Percentiles rank a stretch among this genome's conserved stretches.
phyloP scores from a whole-genome alignment of 1,140 invertebrate species.

The Bombus superbus region DNA sequence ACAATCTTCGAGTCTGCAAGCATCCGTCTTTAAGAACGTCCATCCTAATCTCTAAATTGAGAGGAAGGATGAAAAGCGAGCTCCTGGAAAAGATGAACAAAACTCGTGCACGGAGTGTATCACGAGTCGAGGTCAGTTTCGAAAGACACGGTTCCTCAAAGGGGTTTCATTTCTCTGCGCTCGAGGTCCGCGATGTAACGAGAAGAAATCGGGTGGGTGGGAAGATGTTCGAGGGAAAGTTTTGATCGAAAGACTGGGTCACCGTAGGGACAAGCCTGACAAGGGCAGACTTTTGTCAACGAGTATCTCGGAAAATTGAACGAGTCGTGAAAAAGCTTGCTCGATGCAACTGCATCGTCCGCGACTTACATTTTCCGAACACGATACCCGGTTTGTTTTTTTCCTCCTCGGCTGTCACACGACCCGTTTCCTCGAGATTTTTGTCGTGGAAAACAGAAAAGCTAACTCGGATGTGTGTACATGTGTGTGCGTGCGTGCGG shows the following conservation, averaged over 20 bases:
- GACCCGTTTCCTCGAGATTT: neutral
- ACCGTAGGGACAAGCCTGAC: neutral
- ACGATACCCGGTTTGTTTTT: neutral
- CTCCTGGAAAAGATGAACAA: no score
- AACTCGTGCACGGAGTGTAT: neutral
- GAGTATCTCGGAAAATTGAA: slow-evolving; percentile 34
- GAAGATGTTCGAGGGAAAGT: slow-evolving; percentile 16
- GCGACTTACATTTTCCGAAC: slow-evolving; percentile 30
- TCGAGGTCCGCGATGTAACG: neutral
- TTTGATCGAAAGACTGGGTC: slow-evolving; percentile 55
- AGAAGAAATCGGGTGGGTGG: neutral
- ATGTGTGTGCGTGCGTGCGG: neutral
- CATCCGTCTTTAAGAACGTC: neutral
- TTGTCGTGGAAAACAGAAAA: neutral
- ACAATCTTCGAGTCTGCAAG: neutral
- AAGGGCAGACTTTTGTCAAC: slow-evolving; percentile 34
- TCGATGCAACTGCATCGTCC: slow-evolving; percentile 12
- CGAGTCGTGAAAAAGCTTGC: slow-evolving; percentile 42
- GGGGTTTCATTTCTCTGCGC: neutral
- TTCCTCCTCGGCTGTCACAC: neutral
- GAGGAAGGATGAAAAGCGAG: neutral
- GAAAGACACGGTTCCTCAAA: slow-evolving; percentile 5
- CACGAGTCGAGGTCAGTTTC: neutral
- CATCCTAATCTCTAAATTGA: neutral
- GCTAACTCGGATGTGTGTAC: neutral